phyloP scores from a whole-genome alignment of 2,888 invertebrate genomes.

The Eristalis tenax region DNA sequence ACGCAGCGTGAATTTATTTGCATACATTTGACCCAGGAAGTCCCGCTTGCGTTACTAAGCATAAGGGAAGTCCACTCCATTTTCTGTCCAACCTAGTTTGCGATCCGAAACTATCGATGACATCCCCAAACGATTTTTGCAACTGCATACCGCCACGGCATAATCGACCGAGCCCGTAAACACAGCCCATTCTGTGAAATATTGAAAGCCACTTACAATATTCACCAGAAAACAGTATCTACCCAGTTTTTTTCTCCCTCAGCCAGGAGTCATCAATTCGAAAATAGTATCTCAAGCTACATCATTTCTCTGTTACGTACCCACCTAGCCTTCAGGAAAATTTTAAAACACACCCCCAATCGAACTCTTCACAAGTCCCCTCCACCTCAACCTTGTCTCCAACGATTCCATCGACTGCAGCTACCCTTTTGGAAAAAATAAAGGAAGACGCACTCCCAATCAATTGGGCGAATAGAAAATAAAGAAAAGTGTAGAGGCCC shows the following conservation, averaged over 20 bases:
- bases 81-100: neutral
- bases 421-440: constrained; percentile 19
- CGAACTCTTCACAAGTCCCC: constrained; percentile 42
- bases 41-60: too few relatives aligned
- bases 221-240: neutral
- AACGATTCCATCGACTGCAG: neutral
- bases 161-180: neutral
- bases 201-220: constrained; percentile 22
- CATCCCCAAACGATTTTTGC: neutral
- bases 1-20: too few relatives aligned
- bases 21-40: too few relatives aligned
- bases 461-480: constrained; percentile 68
- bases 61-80: too few relatives aligned
- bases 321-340: constrained; percentile 13
- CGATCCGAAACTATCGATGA: neutral
- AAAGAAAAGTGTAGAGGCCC: constrained; percentile 20
- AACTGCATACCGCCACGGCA: neutral
- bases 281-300: constrained; percentile 13
- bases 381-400: neutral
- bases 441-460: constrained; percentile 64
- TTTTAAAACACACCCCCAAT: constrained; percentile 68
- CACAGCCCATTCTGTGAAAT: neutral
- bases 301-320: neutral
- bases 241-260: neutral
- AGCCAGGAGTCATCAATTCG: constrained; percentile 5